A percentile compares a stretch with the other conserved stretches of the same genome.
phyloP scores from a whole-genome alignment of 2,797 vertebrate species.

The Mus spretus region DNA sequence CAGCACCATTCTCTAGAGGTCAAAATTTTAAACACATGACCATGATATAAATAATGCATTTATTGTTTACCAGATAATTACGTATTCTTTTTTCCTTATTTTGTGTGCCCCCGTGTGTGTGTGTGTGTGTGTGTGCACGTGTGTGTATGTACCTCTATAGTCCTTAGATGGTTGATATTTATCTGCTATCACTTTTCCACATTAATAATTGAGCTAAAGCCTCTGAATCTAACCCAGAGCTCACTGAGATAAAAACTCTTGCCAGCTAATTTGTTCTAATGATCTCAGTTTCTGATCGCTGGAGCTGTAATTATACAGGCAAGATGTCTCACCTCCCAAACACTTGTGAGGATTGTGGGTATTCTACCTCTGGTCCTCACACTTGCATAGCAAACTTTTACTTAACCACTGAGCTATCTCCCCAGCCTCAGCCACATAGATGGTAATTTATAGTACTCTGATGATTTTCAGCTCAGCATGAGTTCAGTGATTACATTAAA shows the following conservation, averaged over 20 bases:
- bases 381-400: background rate
- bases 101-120: background rate
- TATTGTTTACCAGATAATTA: background rate
- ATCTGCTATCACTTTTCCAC: background rate
- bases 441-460: background rate
- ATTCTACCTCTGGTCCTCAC: background rate
- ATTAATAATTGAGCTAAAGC: background rate
- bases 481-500: background rate
- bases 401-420: background rate
- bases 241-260: background rate
- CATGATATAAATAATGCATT: background rate
- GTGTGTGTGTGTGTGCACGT: background rate
- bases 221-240: background rate
- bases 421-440: background rate
- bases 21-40: background rate
- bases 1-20: background rate
- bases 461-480: background rate
- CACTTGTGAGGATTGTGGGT: background rate
- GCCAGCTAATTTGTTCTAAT: background rate
- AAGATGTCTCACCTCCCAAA: background rate
- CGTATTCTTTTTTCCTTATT: background rate
- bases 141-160: background rate
- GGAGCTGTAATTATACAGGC: too few relatives aligned
- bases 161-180: background rate
- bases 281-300: background rate